Evolutionary conservation across 2,888 invertebrate species (phyloP).

Genomic region (Nymphalis c-album): DNA sequence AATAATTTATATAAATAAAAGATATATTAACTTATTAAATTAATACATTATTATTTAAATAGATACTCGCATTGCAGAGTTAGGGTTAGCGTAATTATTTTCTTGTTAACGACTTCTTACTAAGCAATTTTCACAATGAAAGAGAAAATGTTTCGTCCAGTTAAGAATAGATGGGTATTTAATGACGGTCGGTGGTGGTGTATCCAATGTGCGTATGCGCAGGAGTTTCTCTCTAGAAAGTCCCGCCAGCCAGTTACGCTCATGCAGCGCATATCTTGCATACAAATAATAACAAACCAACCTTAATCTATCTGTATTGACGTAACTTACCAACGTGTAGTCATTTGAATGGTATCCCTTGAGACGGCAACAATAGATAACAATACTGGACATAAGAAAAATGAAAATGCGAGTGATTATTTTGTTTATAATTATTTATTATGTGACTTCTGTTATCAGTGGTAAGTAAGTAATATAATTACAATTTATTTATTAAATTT

Average conservation of each 20-base stretch:
- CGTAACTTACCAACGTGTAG: conserved; percentile 59
- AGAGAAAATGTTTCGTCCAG: conserved; percentile 45
- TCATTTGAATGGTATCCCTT: conserved; percentile 74
- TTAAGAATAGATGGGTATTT: conserved; percentile 57
- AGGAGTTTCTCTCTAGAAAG: conserved; percentile 81
- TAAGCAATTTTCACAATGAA: conserved; percentile 31
- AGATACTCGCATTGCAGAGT: too few species aligned
- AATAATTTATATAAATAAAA: too few species aligned
- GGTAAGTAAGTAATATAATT: conserved; percentile 48
- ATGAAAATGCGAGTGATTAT: conserved; percentile 62
- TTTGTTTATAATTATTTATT: conserved; percentile 51
- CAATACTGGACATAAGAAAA: conserved; percentile 49
- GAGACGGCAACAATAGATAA: conserved; percentile 57
- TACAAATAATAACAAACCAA: conserved; percentile 68
- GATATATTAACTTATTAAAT: too few species aligned
- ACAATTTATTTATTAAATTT: conserved; percentile 7
- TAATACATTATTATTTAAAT: too few species aligned
- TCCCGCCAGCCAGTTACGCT: conserved; percentile 71
- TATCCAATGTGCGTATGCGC: conserved; percentile 50
- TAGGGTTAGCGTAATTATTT: conserved; percentile 28
- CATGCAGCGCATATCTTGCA: conserved; percentile 70
- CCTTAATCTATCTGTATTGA: conserved; percentile 63
- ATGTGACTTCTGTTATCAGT: conserved; percentile 51
- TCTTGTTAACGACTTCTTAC: conserved; percentile 29
- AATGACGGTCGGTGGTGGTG: conserved; percentile 55